These are phyloP conservation scores for Ruditapes philippinarum DNA, from an alignment of 1,140 invertebrate genomes.

Conservation along the genomic window DNA sequence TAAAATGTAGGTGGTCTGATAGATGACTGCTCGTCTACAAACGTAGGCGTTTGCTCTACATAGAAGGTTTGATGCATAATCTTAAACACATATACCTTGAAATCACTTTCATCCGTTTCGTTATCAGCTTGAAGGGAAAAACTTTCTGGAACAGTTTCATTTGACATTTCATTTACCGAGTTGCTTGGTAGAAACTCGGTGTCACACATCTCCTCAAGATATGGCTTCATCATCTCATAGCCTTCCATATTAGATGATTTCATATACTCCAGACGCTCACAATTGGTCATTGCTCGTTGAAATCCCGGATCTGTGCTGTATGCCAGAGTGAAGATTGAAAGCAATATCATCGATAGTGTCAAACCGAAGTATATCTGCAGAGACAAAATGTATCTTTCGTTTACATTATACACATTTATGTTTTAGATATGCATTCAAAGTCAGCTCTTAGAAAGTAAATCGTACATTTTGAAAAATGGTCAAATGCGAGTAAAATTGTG, in stretches of 20 bases:
- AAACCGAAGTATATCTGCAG: constrained; percentile 41
- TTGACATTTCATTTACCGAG: not conserved
- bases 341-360: constrained; percentile 24
- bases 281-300: constrained; percentile 56
- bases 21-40: not conserved
- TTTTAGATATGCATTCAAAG: no score
- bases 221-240: not conserved
- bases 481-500: no score
- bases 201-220: not conserved
- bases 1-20: not conserved
- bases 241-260: constrained; percentile 18
- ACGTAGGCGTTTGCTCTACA: no score
- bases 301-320: constrained; percentile 54
- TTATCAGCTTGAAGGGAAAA: not conserved
- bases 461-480: no score
- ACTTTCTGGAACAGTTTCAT: not conserved
- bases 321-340: constrained; percentile 47
- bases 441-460: no score
- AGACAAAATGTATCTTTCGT: not conserved
- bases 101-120: not conserved
- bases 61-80: no score
- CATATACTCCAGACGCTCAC: constrained; percentile 61
- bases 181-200: not conserved
- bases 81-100: not conserved
- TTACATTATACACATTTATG: no score